A percentile compares a stretch with the other conserved stretches of the same genome.
phyloP scores from a whole-genome alignment of 2,797 vertebrate genomes.

The Sebastes diaconus region DNA sequence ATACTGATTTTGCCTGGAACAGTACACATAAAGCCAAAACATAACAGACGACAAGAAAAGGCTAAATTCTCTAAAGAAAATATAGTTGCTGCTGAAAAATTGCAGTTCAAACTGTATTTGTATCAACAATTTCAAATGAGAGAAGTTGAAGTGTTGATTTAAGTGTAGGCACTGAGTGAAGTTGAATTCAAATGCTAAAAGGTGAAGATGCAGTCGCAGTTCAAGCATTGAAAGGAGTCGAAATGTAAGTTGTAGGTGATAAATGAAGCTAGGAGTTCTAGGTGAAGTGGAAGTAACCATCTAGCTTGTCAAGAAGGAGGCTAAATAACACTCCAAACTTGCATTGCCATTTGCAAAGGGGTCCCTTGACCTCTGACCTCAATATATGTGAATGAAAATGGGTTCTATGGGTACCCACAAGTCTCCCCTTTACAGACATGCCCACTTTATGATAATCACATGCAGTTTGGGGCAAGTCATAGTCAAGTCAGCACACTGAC shows the following conservation, averaged over 20 bases:
- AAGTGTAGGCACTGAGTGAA: not conserved
- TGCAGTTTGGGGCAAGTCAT: accelerated
- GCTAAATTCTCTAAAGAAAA: not conserved
- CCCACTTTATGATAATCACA: too few species aligned
- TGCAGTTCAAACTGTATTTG: too few species aligned
- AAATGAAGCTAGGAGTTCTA: not conserved
- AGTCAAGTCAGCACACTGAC: too few species aligned
- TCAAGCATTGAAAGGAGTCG: not conserved
- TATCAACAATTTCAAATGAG: too few species aligned
- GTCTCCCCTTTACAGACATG: too few species aligned
- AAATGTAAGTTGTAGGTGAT: not conserved
- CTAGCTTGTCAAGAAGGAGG: too few species aligned
- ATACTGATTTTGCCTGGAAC: not conserved
- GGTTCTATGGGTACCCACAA: too few species aligned
- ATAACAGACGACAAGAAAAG: not conserved
- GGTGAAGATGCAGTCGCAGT: not conserved
- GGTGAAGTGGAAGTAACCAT: too few species aligned
- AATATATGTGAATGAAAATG: too few species aligned
- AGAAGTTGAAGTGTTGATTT: not conserved
- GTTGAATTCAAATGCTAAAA: not conserved
- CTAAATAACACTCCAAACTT: too few species aligned
- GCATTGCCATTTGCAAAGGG: too few species aligned
- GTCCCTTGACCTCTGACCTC: too few species aligned
- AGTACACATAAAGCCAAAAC: not conserved
- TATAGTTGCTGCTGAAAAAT: not conserved